Conservation (phyloP, 2,888 invertebrate genomes). For the Lomographa bimaculata region DNA sequence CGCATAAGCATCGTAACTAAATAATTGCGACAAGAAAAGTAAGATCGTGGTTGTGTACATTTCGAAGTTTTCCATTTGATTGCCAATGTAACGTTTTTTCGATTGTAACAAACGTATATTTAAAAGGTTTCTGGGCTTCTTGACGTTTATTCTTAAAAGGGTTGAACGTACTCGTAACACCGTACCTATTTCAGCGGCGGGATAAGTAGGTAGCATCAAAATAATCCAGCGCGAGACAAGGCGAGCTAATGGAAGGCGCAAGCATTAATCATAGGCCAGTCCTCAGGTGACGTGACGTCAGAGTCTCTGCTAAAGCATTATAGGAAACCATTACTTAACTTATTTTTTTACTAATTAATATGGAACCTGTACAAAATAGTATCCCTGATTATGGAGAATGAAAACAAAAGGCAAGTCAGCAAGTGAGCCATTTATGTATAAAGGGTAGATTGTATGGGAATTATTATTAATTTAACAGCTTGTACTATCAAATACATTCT, state of each 20-base stretch:
- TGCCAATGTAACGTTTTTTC: conserved; percentile 7
- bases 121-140: conserved; percentile 3
- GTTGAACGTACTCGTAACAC: conserved; percentile 11
- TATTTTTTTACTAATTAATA: no score
- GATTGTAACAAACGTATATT: conserved; percentile 4
- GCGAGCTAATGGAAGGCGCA: conserved; percentile 31
- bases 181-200: conserved; percentile 12
- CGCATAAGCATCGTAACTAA: conserved; percentile 3
- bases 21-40: neutral
- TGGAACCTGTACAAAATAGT: no score
- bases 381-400: no score
- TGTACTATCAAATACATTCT: no score
- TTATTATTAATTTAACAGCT: no score
- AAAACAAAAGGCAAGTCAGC: no score
- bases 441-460: no score
- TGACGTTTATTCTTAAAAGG: conserved; percentile 19
- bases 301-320: conserved; percentile 41
- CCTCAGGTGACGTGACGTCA: conserved; percentile 37
- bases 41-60: neutral
- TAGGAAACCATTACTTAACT: no score
- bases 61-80: neutral
- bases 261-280: conserved; percentile 39
- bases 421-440: no score
- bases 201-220: conserved; percentile 21
- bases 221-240: conserved; percentile 27